Conservation (phyloP, 2,113 vertebrate genomes). For the Phycodurus eques region DNA sequence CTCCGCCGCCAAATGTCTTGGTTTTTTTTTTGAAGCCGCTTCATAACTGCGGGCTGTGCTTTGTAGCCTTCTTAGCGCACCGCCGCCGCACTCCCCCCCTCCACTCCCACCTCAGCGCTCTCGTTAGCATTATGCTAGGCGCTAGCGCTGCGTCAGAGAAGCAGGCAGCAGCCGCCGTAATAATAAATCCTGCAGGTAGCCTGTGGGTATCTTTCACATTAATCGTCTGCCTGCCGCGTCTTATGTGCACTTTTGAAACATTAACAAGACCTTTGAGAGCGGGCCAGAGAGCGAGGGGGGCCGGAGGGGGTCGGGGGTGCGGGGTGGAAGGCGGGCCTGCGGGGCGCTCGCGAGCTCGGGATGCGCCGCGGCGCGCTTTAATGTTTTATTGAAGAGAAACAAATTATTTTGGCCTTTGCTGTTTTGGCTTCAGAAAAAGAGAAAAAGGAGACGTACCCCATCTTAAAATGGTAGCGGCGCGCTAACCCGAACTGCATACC, state of each 20-base stretch:
- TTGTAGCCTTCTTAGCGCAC: constrained; percentile 66
- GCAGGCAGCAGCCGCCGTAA: constrained; percentile 62
- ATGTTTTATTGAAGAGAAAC: constrained; percentile 81
- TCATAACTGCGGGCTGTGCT: constrained; percentile 76
- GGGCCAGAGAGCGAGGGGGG: constrained; percentile 34
- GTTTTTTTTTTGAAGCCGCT: constrained; percentile 72
- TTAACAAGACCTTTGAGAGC: constrained; percentile 82
- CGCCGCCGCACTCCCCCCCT: constrained; percentile 51
- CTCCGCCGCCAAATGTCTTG: constrained; percentile 32
- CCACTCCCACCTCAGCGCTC: constrained; percentile 53
- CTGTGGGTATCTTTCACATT: constrained; percentile 80
- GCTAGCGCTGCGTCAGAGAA: constrained; percentile 70
- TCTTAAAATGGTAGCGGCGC: neutral
- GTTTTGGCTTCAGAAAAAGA: constrained; percentile 43
- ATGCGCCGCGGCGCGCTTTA: constrained; percentile 73
- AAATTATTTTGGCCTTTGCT: constrained; percentile 79
- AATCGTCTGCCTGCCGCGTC: constrained; percentile 78
- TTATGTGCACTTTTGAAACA: constrained; percentile 81
- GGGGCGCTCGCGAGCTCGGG: constrained; percentile 47
- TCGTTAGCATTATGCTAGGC: constrained; percentile 56
- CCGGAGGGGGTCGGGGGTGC: constrained; percentile 7
- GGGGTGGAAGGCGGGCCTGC: constrained; percentile 35
- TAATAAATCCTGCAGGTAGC: constrained; percentile 77
- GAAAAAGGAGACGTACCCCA: neutral
- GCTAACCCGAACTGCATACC: neutral